Conservation (phyloP, 2,113 vertebrate species). For the Gambusia affinis region DNA sequence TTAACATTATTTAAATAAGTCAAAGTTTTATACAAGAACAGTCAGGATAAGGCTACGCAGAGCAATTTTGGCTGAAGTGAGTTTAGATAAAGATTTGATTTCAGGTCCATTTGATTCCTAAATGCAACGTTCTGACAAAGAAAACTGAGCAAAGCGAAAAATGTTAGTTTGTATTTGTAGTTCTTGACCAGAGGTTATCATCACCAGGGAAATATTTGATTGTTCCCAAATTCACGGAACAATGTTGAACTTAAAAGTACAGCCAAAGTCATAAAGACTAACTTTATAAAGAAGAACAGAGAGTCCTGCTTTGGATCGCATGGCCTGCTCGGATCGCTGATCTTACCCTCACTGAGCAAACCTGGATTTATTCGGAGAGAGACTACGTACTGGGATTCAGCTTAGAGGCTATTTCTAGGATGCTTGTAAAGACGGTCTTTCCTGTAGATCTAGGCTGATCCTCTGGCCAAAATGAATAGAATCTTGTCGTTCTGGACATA, state of each 20-base stretch:
- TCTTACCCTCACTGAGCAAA: background rate
- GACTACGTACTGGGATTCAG: background rate
- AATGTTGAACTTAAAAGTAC: background rate
- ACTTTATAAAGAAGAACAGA: background rate
- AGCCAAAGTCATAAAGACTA: background rate
- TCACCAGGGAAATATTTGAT: background rate
- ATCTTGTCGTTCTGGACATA: background rate
- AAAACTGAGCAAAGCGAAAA: background rate
- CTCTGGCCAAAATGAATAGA: background rate
- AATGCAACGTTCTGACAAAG: background rate
- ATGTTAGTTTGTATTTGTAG: background rate
- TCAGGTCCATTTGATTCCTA: background rate
- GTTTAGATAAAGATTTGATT: background rate
- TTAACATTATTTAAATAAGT: background rate
- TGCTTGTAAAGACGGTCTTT: background rate
- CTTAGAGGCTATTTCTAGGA: background rate
- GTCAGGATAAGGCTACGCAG: background rate
- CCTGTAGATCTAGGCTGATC: background rate
- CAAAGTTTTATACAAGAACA: background rate
- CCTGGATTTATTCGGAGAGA: background rate
- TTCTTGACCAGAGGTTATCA: background rate
- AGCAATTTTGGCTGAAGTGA: background rate
- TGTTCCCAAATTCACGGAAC: background rate
- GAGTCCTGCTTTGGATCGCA: background rate
- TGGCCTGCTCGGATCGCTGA: slow-evolving; percentile 7